Conservation (phyloP, 2,888 invertebrate species). For the Drosophila crucigera region DNA sequence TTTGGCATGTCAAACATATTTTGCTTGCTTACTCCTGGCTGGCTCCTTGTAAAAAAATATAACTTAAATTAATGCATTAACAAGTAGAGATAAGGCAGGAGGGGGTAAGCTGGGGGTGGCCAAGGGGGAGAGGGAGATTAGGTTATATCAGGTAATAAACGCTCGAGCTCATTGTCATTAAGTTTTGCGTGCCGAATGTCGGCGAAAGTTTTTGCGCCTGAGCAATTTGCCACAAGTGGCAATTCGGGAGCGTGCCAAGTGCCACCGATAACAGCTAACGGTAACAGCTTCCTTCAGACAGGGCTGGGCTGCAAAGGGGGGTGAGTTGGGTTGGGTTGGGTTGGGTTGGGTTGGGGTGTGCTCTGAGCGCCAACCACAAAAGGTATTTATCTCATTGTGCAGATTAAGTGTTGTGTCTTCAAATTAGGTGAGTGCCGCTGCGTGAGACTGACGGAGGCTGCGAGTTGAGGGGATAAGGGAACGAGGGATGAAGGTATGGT, state of each 20-base stretch:
- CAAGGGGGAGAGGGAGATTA: not conserved
- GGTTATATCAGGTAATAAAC: slow-evolving; percentile 71
- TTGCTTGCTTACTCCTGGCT: not conserved
- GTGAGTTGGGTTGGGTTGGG: slow-evolving; percentile 41
- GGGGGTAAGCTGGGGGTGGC: not conserved
- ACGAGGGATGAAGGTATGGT: not conserved
- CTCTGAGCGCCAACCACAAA: slow-evolving; percentile 60
- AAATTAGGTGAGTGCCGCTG: slow-evolving; percentile 71
- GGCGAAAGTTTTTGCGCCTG: slow-evolving; percentile 64
- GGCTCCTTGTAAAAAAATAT: slow-evolving; percentile 31
- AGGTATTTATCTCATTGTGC: slow-evolving; percentile 77
- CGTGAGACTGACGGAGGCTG: slow-evolving; percentile 35
- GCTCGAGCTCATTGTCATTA: slow-evolving; percentile 58
- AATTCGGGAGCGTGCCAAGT: slow-evolving; percentile 80
- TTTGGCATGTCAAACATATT: slow-evolving; percentile 79
- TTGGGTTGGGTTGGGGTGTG: slow-evolving; percentile 31
- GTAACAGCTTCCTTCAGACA: slow-evolving; percentile 24
- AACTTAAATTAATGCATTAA: slow-evolving; percentile 79
- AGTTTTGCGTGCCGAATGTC: slow-evolving; percentile 66
- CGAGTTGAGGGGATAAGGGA: not conserved
- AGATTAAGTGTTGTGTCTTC: slow-evolving; percentile 63
- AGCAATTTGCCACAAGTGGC: slow-evolving; percentile 78
- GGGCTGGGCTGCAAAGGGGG: slow-evolving; percentile 2
- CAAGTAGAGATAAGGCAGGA: slow-evolving; percentile 49
- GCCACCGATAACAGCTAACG: slow-evolving; percentile 55